Base-by-base conservation (phyloP, 2,113 vertebrate genomes). In the Apteryx owenii region DNA sequence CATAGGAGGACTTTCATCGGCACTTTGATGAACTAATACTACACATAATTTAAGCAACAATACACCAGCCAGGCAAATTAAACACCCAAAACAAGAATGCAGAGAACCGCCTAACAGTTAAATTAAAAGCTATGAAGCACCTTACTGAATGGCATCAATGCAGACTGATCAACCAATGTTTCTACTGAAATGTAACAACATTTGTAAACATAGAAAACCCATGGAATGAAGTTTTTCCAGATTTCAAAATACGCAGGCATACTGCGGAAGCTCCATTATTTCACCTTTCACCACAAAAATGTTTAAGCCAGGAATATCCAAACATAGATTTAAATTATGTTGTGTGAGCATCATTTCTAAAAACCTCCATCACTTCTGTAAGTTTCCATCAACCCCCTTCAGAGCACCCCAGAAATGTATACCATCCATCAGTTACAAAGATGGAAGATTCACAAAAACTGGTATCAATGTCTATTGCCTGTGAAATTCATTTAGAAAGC, bases 81-180 rank as follows among this genome's bases (percentile, higher is more conserved):
- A 25, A 38, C 2, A 1, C 4, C 8, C 26, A 46, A 65, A 91
- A 64, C 18, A 68, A 82, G 69, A 8, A 4, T 2, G 26, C 29
- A 71, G 40, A 79, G n/a, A 81, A 77, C 19, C 40, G 29, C 68
- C 19, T 38, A 62, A 28, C 2, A 26, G 18, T 0, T 14, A 76
- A 69, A 25, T 19, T 9, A n/a, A 61, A 53, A 78, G 36, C 36
- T 33, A 11, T 10, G 9, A 86, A 77, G 23, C 1, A 0, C 64
- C 2, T 0, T 82, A 58, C 23, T 8, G 31, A 91, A 64, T 0
- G 0, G 51, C 58, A 76, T 6, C 44, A 0, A 0, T 7, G 9
- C 38, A 21, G 5, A 9, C 10, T 0, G 1, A 56, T 10, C 50
- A 68, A 42, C 23, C 10, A 6, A 36, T 16, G 62, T 22, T 81